A percentile compares a stretch with the other conserved stretches of the same genome.
Evolutionary conservation across 2,888 invertebrate genomes (phyloP).

Genomic region (Rambutsinella grinnellia): DNA sequence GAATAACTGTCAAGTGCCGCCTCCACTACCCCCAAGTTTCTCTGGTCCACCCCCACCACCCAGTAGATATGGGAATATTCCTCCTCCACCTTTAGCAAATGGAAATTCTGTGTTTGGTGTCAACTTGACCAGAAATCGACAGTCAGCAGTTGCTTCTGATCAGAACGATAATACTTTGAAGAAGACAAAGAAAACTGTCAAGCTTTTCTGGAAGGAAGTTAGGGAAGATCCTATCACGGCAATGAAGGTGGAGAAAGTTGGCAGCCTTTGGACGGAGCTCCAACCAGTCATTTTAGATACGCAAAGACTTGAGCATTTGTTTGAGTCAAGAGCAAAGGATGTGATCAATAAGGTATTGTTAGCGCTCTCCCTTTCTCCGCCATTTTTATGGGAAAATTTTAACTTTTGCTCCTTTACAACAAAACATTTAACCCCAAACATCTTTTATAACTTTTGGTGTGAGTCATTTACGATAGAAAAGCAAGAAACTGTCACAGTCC

Average conservation of each 20-base stretch:
- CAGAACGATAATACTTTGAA: conserved; percentile 73
- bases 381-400: neutral
- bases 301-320: conserved; percentile 93
- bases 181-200: conserved; percentile 96
- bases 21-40: conserved; percentile 67
- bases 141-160: conserved; percentile 61
- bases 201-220: conserved; percentile 98
- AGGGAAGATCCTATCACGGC: conserved; percentile 82
- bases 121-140: conserved; percentile 65
- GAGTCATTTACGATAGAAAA: neutral
- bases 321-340: conserved; percentile 97
- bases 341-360: conserved; percentile 85
- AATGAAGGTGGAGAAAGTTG: conserved; percentile 70
- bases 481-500: neutral
- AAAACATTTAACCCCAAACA: neutral
- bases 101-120: conserved; percentile 69
- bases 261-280: conserved; percentile 89
- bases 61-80: conserved; percentile 69
- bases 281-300: conserved; percentile 88
- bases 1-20: conserved; percentile 69
- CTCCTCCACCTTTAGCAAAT: conserved; percentile 66
- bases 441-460: neutral
- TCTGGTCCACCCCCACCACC: conserved; percentile 68
- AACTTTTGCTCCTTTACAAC: neutral
- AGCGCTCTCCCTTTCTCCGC: neutral